Base-by-base conservation (phyloP, 2,888 invertebrate species). In the Acanthococcus lagerstroemiae region DNA sequence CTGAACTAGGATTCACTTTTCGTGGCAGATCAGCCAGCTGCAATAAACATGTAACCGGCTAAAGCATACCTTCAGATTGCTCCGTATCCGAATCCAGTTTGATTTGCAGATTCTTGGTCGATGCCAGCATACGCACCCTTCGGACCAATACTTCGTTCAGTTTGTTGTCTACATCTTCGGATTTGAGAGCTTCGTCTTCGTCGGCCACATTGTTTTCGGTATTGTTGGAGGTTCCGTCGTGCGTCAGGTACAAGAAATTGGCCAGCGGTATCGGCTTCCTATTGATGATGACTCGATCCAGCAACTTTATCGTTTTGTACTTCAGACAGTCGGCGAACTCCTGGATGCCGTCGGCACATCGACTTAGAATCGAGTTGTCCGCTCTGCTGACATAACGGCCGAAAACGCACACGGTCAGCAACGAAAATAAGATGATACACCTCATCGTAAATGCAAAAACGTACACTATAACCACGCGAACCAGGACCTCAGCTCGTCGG, bases 291-390 rank as follows among this genome's bases (percentile, higher is more conserved):
- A 44, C 55, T 3, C 22, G 45, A 56, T 66, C 66, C 26, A 66
- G 26, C 3, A 66, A 22, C 26, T 46, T 55, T 17, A 66, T 55
- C 9, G 56, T 24, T 30, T 55, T 55, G 58, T 44, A 61, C 45
- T 61, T 50, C 17, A 60, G 24, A 45, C 65, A 67, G n/a, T 55
- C 69, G 58, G 58, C 37, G 21, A 63, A 68, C 67, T 68, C 69
- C 67, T 68, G 70, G 63, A 67, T 67, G 67, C 67, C 67, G 25
- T 60, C 61, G 30, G 55, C 57, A 48, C 37, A 67, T 68, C 67
- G 27, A 22, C 52, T 57, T 22, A 27, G 22, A 4, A 66, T 63
- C 19, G 26, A 21, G 73, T 61, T 61, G 27, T 52, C 61, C 22
- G 61, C 61, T 27, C 37, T 26, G 19, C 52, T 52, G 30, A 61